Evolutionary conservation across 2,888 invertebrate species (phyloP).

Genomic region (Neoitamus cyanurus): DNA sequence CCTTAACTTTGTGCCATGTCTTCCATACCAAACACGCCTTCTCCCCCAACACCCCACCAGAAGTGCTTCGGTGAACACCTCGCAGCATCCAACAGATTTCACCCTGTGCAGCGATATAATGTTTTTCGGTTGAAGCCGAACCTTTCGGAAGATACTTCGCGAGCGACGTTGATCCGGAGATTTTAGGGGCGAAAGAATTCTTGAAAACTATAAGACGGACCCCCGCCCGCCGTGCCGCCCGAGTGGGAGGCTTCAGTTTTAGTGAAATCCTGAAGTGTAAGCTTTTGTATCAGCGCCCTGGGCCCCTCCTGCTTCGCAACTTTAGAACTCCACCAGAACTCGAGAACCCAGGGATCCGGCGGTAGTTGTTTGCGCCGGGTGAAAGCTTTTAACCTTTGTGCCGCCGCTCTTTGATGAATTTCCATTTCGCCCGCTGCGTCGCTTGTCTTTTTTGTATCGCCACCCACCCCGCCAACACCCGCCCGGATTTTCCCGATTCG

Average conservation of each 20-base stretch:
- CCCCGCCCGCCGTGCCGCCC: not conserved
- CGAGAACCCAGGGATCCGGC: not conserved
- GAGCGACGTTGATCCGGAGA: constrained; percentile 40
- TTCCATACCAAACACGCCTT: not conserved
- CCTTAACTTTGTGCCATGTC: constrained; percentile 24
- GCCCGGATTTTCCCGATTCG: not conserved
- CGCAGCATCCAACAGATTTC: constrained; percentile 31
- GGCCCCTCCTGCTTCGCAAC: not conserved
- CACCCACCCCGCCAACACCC: not conserved
- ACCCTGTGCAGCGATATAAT: constrained; percentile 4
- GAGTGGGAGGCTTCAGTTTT: constrained; percentile 21
- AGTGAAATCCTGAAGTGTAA: constrained; percentile 31
- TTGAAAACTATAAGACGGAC: constrained; percentile 39
- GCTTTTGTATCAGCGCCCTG: constrained; percentile 37
- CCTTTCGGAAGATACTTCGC: constrained; percentile 16
- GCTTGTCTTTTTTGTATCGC: constrained; percentile 1
- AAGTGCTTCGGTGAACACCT: not conserved
- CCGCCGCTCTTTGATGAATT: constrained; percentile 32
- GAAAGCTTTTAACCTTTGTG: constrained; percentile 46
- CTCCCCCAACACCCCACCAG: not conserved
- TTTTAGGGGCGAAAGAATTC: constrained; percentile 36
- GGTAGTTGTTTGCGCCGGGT: constrained; percentile 7
- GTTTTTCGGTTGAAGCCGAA: constrained; percentile 20
- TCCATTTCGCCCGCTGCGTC: not conserved
- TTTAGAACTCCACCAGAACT: not conserved